These are phyloP conservation scores for Lordiphosa fenestrarum DNA, from an alignment of 2,888 invertebrate genomes.

Conservation along the genomic window DNA sequence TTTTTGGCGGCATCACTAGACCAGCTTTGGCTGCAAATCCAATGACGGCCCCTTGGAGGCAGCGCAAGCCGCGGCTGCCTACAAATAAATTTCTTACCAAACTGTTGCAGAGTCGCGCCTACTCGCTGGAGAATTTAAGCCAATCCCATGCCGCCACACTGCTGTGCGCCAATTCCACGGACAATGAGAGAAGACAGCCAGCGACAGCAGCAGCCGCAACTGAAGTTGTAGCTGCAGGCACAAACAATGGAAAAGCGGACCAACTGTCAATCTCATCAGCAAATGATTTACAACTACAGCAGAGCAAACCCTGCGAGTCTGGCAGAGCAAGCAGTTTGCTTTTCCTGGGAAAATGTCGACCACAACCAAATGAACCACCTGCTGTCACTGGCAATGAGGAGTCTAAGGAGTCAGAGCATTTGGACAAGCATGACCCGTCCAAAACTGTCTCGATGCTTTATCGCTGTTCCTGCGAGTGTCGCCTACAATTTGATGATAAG, in stretches of 20 bases:
- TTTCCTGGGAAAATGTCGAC: conserved; percentile 28
- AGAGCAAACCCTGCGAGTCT: neutral
- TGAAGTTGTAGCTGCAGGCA: conserved; percentile 7
- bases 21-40: conserved; percentile 6
- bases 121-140: conserved; percentile 81
- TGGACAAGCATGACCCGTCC: conserved; percentile 24
- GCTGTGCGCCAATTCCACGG: conserved; percentile 28
- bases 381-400: conserved; percentile 27
- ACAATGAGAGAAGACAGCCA: conserved; percentile 16
- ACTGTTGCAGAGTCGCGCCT: conserved; percentile 80
- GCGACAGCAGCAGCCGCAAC: conserved; percentile 12
- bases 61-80: conserved; percentile 65
- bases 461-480: conserved; percentile 30
- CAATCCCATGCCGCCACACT: conserved; percentile 44
- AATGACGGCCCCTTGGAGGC: conserved; percentile 14
- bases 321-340: conserved; percentile 24
- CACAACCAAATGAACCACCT: conserved; percentile 24
- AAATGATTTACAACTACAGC: conserved; percentile 79
- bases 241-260: conserved; percentile 62
- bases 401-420: neutral
- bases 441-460: conserved; percentile 25
- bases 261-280: conserved; percentile 80
- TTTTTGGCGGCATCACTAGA: conserved; percentile 27
- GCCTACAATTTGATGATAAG: conserved; percentile 4
- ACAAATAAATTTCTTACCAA: conserved; percentile 81